These are phyloP conservation scores for Stichodactyla helianthus DNA, from an alignment of 64 coral and sea anemone genomes.

Conservation along the genomic window DNA sequence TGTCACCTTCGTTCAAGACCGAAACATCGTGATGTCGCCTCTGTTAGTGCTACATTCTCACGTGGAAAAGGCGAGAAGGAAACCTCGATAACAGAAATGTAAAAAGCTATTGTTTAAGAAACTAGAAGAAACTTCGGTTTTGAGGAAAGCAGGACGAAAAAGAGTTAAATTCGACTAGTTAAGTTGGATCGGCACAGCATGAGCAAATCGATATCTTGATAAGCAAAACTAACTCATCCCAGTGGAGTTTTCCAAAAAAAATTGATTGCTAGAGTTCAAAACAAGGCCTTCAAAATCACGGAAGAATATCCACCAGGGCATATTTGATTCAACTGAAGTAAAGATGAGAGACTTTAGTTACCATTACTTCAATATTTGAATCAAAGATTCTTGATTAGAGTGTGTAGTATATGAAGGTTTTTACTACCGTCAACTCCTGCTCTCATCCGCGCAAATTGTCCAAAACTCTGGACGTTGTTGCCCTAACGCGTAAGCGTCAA, in stretches of 20 bases:
- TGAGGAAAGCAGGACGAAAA: neutral
- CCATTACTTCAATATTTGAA: neutral
- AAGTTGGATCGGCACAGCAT: neutral
- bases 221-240: neutral
- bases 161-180: neutral
- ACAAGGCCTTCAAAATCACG: neutral
- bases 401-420: neutral
- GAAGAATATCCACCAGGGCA: neutral
- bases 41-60: constrained; percentile 19
- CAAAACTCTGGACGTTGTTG: too few species aligned
- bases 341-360: neutral
- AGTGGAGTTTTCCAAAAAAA: neutral
- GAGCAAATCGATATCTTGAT: neutral
- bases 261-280: neutral
- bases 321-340: neutral
- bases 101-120: neutral
- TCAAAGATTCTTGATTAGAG: neutral
- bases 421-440: neutral
- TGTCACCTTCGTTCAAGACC: constrained; percentile 80
- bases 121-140: neutral
- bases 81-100: constrained; percentile 86
- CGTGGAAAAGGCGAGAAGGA: constrained; percentile 76
- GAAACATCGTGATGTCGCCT: constrained; percentile 40
- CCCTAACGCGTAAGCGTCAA: neutral
- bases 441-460: neutral